phyloP scores from a whole-genome alignment of 2,797 vertebrate species.

The Enteromius thamalakanensis region DNA sequence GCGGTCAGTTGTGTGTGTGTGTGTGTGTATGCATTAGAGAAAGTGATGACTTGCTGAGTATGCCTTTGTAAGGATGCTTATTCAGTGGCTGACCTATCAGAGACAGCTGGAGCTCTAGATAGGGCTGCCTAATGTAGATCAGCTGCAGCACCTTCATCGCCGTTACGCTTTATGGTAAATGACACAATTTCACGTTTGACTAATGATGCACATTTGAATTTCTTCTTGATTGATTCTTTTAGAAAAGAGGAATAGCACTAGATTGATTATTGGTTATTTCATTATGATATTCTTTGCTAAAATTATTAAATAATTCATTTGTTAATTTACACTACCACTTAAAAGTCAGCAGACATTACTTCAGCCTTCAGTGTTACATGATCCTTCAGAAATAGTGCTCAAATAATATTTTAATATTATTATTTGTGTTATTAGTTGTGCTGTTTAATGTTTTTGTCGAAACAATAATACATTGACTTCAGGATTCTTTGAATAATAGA shows the following conservation, averaged over 20 bases:
- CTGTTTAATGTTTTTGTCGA: not conserved
- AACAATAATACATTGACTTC: not conserved
- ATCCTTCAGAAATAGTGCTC: not conserved
- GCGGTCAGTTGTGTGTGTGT: not conserved
- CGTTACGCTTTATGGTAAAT: not conserved
- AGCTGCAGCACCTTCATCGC: slow-evolving; percentile 65
- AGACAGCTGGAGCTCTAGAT: slow-evolving; percentile 18
- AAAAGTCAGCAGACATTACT: not conserved
- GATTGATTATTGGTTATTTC: not conserved
- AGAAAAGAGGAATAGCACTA: not conserved
- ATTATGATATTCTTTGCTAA: not conserved
- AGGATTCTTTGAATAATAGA: not conserved
- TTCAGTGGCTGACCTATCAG: slow-evolving; percentile 13
- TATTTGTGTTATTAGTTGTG: not conserved
- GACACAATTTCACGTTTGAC: not conserved
- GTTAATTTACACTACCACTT: not conserved
- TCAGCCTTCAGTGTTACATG: not conserved
- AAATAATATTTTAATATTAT: not conserved
- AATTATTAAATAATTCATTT: not conserved
- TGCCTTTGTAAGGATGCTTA: slow-evolving; percentile 11
- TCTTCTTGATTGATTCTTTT: not conserved
- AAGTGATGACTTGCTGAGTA: slow-evolving; percentile 31
- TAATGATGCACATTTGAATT: slow-evolving; percentile 7
- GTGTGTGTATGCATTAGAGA: slow-evolving; percentile 1
- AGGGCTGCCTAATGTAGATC: slow-evolving; percentile 65